These are phyloP conservation scores for Trematocara zebra DNA, from an alignment of 2,113 vertebrate genomes.

Conservation along the genomic window DNA sequence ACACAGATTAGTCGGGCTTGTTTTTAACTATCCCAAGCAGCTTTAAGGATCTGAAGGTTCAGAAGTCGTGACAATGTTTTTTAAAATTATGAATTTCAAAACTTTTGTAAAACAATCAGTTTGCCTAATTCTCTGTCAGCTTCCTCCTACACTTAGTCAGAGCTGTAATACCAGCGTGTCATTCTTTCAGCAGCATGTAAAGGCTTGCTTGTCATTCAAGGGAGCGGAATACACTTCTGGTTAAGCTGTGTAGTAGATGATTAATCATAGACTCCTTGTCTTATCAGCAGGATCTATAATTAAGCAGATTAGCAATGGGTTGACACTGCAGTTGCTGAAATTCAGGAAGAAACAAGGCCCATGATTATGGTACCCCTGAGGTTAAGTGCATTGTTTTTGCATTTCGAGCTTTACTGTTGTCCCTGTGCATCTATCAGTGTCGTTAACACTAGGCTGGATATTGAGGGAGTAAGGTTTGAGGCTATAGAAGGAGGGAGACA, in stretches of 20 bases:
- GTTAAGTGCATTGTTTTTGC: background rate
- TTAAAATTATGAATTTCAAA: background rate
- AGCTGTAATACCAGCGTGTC: background rate
- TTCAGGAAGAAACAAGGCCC: background rate
- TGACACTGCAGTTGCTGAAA: background rate
- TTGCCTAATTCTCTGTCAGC: background rate
- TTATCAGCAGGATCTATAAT: conserved; percentile 40
- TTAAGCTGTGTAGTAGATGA: conserved; percentile 8
- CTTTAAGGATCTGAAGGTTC: background rate
- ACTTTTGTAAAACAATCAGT: background rate
- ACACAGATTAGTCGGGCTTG: background rate
- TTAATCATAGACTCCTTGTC: conserved; percentile 18
- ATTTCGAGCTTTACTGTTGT: background rate
- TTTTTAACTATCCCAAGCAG: background rate
- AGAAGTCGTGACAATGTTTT: background rate
- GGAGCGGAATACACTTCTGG: background rate
- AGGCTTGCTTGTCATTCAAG: background rate
- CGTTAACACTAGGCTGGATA: background rate
- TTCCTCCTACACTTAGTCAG: background rate
- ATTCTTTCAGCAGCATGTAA: background rate
- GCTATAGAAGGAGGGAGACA: background rate
- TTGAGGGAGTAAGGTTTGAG: background rate
- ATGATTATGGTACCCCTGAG: background rate
- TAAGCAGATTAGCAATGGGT: conserved; percentile 10
- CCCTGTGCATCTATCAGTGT: background rate